A percentile compares a stretch with the other conserved stretches of the same genome.
Conservation (phyloP, 1,140 invertebrate genomes). For the Neodiprion pinetum region DNA sequence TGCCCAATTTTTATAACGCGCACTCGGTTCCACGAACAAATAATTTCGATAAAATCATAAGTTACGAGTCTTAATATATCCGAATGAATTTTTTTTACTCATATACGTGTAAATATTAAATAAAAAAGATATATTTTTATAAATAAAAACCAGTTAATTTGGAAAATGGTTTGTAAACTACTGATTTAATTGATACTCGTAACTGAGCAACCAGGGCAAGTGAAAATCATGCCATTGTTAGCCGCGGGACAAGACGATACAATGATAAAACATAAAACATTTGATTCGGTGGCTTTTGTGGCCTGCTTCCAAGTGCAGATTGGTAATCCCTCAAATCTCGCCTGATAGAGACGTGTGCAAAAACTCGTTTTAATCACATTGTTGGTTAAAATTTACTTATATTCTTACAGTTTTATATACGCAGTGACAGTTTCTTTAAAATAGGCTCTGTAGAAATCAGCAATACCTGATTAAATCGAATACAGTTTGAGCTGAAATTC, state of each 20-base stretch:
- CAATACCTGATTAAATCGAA: too few species aligned
- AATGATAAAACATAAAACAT: too few species aligned
- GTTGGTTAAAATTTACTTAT: too few species aligned
- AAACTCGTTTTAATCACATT: too few species aligned
- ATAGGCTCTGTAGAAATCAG: too few species aligned
- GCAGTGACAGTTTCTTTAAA: too few species aligned
- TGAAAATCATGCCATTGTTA: slow-evolving; percentile 6
- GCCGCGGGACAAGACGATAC: not conserved
- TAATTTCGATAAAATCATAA: not conserved
- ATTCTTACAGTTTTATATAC: too few species aligned
- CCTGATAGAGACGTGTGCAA: too few species aligned
- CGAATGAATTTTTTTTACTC: not conserved
- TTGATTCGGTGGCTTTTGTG: too few species aligned
- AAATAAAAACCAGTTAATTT: slow-evolving; percentile 1
- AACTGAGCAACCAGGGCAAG: slow-evolving; percentile 1
- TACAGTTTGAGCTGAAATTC: too few species aligned
- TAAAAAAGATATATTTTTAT: not conserved
- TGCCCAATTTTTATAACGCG: not conserved
- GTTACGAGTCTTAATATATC: not conserved
- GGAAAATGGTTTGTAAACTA: slow-evolving; percentile 4
- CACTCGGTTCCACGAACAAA: not conserved
- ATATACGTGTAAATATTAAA: not conserved
- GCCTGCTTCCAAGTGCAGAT: too few species aligned
- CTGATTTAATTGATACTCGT: slow-evolving; percentile 13
- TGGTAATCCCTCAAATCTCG: too few species aligned